phyloP scores from a whole-genome alignment of 2,113 vertebrate species.

The Phaetusa simplex region DNA sequence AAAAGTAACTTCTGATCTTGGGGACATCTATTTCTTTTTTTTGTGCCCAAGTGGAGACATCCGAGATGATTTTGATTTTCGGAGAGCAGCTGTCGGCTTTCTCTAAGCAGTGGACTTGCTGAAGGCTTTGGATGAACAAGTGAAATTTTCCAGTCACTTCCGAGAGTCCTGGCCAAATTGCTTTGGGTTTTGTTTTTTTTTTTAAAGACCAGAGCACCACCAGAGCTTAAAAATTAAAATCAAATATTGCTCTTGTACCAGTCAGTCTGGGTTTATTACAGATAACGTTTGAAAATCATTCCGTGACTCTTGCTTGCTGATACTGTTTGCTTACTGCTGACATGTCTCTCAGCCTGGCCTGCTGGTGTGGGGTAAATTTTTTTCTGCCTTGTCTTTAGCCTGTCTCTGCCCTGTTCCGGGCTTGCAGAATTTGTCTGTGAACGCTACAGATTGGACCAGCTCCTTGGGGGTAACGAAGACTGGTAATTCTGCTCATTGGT shows the following conservation, averaged over 20 bases:
- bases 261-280: background rate
- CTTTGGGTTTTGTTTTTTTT: background rate
- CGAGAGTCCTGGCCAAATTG: background rate
- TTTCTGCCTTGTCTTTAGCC: background rate
- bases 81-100: background rate
- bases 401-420: background rate
- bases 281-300: background rate
- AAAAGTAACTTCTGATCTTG: background rate
- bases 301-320: background rate
- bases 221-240: background rate
- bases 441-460: background rate
- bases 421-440: background rate
- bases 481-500: background rate
- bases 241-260: background rate
- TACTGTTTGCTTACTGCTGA: background rate
- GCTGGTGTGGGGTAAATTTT: background rate
- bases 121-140: background rate
- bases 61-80: background rate
- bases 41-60: background rate
- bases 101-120: background rate
- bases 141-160: background rate
- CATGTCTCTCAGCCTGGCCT: background rate
- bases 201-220: background rate
- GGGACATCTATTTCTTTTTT: background rate
- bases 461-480: accelerated